Evolutionary conservation across 2,113 vertebrate genomes (phyloP).

Genomic region (Pseudonaja textilis): DNA sequence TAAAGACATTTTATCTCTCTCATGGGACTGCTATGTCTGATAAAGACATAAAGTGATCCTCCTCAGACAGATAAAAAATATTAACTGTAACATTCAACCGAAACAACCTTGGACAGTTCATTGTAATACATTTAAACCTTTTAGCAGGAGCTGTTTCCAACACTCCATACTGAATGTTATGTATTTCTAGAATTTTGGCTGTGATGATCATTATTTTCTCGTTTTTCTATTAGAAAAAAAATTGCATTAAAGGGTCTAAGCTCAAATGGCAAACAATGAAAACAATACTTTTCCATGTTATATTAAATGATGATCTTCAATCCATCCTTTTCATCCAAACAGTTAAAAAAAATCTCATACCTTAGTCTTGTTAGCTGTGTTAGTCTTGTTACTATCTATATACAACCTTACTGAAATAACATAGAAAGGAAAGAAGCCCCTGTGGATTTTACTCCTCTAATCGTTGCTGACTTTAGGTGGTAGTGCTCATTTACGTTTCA

Average conservation of each 20-base stretch:
- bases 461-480: too few relatives aligned
- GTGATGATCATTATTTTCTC: neutral
- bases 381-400: neutral
- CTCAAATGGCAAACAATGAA: neutral
- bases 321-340: neutral
- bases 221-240: neutral
- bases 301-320: neutral
- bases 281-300: neutral
- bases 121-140: neutral
- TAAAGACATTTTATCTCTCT: neutral
- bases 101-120: neutral
- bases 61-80: neutral
- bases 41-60: neutral
- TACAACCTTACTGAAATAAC: too few relatives aligned
- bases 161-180: neutral
- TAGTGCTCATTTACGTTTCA: too few relatives aligned
- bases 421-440: too few relatives aligned
- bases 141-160: neutral
- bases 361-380: neutral
- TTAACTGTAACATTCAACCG: neutral
- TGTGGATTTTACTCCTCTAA: too few relatives aligned
- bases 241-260: neutral
- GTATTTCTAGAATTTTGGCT: neutral
- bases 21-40: neutral
- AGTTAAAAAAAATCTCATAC: neutral